Conservation (phyloP, 2,797 vertebrate genomes). For the Dicrostonyx torquatus region DNA sequence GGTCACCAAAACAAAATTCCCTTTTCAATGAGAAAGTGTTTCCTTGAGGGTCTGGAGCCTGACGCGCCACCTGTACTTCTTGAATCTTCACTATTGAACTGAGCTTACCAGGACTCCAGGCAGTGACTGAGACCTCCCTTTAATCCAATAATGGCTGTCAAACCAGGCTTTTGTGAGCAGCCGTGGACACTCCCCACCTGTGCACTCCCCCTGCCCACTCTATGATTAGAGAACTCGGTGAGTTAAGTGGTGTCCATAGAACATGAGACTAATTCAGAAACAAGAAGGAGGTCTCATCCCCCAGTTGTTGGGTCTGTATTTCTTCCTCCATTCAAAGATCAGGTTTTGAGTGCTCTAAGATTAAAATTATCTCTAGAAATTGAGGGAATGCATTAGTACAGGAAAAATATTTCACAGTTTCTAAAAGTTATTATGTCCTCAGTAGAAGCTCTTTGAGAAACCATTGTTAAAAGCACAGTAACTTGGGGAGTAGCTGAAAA, state of each 20-base stretch:
- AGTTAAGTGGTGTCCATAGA: background rate
- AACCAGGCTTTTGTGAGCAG: background rate
- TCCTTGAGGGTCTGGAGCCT: background rate
- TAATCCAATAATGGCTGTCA: background rate
- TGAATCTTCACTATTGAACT: background rate
- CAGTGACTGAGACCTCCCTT: background rate
- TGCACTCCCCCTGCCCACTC: background rate
- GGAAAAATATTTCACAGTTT: background rate
- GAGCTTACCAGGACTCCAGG: background rate
- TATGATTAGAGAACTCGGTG: background rate
- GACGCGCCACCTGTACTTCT: background rate
- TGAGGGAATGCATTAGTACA: background rate
- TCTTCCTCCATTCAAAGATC: background rate
- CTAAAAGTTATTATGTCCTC: constrained; percentile 16
- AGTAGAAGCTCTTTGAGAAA: background rate
- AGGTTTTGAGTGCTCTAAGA: background rate
- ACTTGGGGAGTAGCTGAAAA: background rate
- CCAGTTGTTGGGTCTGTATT: background rate
- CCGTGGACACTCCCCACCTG: background rate
- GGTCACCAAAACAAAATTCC: constrained; percentile 11
- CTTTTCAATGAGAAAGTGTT: constrained; percentile 1
- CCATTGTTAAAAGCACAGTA: background rate
- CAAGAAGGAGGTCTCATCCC: background rate
- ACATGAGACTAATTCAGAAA: constrained; percentile 39
- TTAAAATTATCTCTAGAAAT: constrained; percentile 45